Evolutionary conservation across 2,113 vertebrate genomes (phyloP).

Genomic region (Calonectris borealis): DNA sequence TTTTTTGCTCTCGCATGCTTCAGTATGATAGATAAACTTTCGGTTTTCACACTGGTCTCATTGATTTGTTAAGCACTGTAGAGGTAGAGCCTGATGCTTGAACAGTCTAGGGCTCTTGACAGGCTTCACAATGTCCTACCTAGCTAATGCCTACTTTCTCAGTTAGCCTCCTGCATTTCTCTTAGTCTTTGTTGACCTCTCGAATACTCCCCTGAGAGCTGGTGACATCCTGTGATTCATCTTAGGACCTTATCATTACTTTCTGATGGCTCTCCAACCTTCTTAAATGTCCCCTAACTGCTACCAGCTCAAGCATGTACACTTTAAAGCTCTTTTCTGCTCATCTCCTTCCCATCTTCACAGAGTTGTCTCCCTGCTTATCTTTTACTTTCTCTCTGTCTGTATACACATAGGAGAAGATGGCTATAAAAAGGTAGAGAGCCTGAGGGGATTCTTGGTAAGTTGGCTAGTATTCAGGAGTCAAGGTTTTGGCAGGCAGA

Average conservation of each 20-base stretch:
- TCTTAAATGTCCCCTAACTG: neutral
- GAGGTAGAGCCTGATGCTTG: neutral
- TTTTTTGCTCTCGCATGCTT: neutral
- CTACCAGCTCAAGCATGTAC: neutral
- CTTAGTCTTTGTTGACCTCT: neutral
- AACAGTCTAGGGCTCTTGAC: neutral
- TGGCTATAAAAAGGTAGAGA: neutral
- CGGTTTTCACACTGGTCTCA: neutral
- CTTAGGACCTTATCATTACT: neutral
- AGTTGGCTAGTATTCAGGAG: neutral
- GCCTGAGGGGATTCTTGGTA: neutral
- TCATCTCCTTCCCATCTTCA: neutral
- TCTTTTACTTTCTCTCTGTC: neutral
- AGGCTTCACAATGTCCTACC: neutral
- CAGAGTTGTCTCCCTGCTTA: neutral
- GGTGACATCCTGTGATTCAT: neutral
- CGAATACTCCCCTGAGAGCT: neutral
- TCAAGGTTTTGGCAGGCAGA: neutral
- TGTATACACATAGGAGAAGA: neutral
- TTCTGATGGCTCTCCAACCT: neutral
- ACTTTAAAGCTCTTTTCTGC: neutral
- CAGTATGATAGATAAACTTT: neutral
- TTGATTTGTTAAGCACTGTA: neutral
- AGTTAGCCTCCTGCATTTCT: neutral
- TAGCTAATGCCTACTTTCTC: neutral